A percentile compares a stretch with the other conserved stretches of the same genome.
Conservation (phyloP, 2,888 invertebrate species). For the Oxyteleia sp. region DNA sequence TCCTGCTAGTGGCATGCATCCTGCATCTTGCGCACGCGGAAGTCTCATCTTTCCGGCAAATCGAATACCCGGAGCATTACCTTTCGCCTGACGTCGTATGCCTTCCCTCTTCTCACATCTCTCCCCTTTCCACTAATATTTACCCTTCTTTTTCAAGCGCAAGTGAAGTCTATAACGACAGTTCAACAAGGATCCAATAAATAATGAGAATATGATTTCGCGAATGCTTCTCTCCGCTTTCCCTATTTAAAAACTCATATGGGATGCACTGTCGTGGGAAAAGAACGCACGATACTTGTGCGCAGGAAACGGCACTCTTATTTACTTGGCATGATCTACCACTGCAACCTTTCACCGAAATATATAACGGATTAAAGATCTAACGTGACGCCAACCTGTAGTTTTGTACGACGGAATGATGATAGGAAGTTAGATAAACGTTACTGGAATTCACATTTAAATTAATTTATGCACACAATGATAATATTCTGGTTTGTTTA, state of each 20-base stretch:
- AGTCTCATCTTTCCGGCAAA: conserved; percentile 64
- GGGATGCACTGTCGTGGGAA: conserved; percentile 61
- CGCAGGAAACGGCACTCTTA: conserved; percentile 51
- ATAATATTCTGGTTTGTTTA: no score
- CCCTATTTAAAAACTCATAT: conserved; percentile 70
- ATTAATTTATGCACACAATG: no score
- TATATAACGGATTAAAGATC: conserved; percentile 28
- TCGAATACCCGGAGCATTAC: conserved; percentile 42
- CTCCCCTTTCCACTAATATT: conserved; percentile 9
- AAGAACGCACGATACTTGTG: conserved; percentile 36
- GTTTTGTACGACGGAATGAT: neutral
- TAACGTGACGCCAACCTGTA: conserved; percentile 19
- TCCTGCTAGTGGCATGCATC: conserved; percentile 54
- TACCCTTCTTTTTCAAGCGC: conserved; percentile 7
- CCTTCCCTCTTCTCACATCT: conserved; percentile 28
- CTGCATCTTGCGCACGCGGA: conserved; percentile 61
- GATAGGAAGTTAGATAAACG: conserved; percentile 41
- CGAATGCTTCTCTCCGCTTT: conserved; percentile 61
- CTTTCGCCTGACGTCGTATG: conserved; percentile 44
- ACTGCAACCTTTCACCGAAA: conserved; percentile 62
- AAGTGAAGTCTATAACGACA: conserved; percentile 24
- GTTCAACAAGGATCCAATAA: conserved; percentile 57
- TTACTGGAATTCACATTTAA: no score
- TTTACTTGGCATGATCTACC: conserved; percentile 48
- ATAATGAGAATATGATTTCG: conserved; percentile 53